A percentile compares a stretch with the other conserved stretches of the same genome.
Evolutionary conservation across 2,113 vertebrate genomes (phyloP).

Genomic region (Syrmaticus mikado): DNA sequence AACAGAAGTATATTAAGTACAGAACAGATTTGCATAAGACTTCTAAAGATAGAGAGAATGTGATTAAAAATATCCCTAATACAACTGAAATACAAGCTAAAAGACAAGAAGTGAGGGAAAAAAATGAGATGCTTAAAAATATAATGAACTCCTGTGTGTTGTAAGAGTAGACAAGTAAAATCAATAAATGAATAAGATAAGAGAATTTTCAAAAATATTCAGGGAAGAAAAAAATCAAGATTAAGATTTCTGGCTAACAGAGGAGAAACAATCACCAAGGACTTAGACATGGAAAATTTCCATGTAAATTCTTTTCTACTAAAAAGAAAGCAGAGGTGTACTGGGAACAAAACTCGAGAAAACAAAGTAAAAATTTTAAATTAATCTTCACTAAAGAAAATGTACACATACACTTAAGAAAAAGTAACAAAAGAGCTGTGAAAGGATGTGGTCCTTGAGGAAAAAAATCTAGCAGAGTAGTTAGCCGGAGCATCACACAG

Average conservation of each 20-base stretch:
- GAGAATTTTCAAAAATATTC: neutral
- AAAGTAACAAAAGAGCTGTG: neutral
- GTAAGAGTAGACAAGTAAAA: neutral
- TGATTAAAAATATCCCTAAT: neutral
- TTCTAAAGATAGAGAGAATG: neutral
- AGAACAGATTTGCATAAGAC: slow-evolving; percentile 36
- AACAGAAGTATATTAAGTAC: slow-evolving; percentile 1
- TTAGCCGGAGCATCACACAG: neutral
- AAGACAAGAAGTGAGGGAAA: neutral
- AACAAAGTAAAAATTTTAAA: neutral
- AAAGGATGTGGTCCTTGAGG: neutral
- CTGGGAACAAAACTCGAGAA: neutral
- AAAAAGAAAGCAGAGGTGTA: neutral
- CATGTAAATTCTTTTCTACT: neutral
- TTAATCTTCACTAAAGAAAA: neutral
- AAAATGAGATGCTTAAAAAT: slow-evolving; percentile 41
- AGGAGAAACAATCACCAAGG: neutral
- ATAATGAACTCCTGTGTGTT: neutral
- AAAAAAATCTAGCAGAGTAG: neutral
- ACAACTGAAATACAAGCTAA: neutral
- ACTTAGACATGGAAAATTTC: neutral
- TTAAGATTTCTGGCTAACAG: neutral
- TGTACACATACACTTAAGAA: neutral
- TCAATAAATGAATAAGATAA: neutral
- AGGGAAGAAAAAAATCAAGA: neutral